A percentile compares a stretch with the other conserved stretches of the same genome.
These are phyloP conservation scores for Elephas maximus DNA, from an alignment of 2,113 vertebrate species.

Conservation along the genomic window DNA sequence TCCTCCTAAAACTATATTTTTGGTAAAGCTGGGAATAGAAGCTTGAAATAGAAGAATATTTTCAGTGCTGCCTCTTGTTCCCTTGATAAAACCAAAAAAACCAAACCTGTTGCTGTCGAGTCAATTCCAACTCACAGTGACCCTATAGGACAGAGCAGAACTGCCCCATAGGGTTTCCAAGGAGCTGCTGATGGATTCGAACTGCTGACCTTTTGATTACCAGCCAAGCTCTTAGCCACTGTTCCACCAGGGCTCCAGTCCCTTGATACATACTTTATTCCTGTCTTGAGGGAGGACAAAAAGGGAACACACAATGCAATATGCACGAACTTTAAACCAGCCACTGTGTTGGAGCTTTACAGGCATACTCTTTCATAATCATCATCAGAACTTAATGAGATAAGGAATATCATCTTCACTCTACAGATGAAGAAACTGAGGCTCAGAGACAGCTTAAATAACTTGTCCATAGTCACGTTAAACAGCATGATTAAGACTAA, in stretches of 20 bases:
- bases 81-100: too few relatives aligned
- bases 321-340: not conserved
- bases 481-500: not conserved
- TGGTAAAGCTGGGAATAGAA: not conserved
- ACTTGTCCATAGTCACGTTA: slow-evolving; percentile 18
- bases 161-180: too few relatives aligned
- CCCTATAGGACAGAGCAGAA: too few relatives aligned
- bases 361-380: slow-evolving; percentile 15
- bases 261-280: not conserved
- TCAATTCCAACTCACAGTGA: too few relatives aligned
- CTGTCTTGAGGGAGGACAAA: slow-evolving; percentile 36
- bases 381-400: slow-evolving; percentile 2
- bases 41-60: slow-evolving; percentile 15
- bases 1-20: not conserved
- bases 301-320: not conserved
- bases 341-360: slow-evolving; percentile 13
- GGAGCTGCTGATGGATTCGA: too few relatives aligned
- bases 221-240: too few relatives aligned
- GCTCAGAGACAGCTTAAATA: not conserved
- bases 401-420: slow-evolving; percentile 32
- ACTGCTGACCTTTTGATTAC: too few relatives aligned
- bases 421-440: not conserved
- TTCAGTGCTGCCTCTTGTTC: not conserved
- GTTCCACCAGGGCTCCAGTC: not conserved
- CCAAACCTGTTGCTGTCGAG: too few relatives aligned